Conservation (phyloP, 1,140 invertebrate genomes). For the Xylocopa sonorina region DNA sequence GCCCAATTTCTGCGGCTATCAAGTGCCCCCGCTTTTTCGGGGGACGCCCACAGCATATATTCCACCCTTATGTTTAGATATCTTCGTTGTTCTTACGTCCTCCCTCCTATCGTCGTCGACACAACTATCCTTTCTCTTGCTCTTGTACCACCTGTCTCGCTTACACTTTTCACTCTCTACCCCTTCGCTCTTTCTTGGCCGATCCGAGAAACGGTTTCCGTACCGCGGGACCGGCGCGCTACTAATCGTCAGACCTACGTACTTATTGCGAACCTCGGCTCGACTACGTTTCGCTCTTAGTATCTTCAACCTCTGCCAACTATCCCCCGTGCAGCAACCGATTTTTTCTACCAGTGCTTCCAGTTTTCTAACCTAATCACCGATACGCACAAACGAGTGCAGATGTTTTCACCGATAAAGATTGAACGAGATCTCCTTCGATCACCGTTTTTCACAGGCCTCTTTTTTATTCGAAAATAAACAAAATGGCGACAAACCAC, state of each 20-base stretch:
- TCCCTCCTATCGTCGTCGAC: slow-evolving; percentile 29
- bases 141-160: slow-evolving; percentile 16
- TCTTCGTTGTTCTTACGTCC: slow-evolving; percentile 47
- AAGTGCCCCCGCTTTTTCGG: slow-evolving; percentile 71
- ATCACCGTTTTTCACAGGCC: slow-evolving; percentile 56
- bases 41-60: slow-evolving; percentile 76
- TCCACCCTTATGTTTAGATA: slow-evolving; percentile 64
- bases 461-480: slow-evolving; percentile 74
- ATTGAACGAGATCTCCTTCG: slow-evolving; percentile 32
- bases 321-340: neutral
- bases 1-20: slow-evolving; percentile 77
- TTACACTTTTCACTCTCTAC: slow-evolving; percentile 12
- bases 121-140: slow-evolving; percentile 36
- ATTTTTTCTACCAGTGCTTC: neutral
- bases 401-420: slow-evolving; percentile 35
- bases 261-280: slow-evolving; percentile 30
- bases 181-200: slow-evolving; percentile 23
- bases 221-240: slow-evolving; percentile 49
- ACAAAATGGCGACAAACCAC: slow-evolving; percentile 76
- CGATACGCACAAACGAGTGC: slow-evolving; percentile 25
- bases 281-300: slow-evolving; percentile 12
- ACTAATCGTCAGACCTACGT: slow-evolving; percentile 39
- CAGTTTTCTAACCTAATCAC: slow-evolving; percentile 31
- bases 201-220: slow-evolving; percentile 49
- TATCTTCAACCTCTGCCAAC: slow-evolving; percentile 13